Conservation (phyloP, 2,113 vertebrate species). For the Thermophis baileyi region DNA sequence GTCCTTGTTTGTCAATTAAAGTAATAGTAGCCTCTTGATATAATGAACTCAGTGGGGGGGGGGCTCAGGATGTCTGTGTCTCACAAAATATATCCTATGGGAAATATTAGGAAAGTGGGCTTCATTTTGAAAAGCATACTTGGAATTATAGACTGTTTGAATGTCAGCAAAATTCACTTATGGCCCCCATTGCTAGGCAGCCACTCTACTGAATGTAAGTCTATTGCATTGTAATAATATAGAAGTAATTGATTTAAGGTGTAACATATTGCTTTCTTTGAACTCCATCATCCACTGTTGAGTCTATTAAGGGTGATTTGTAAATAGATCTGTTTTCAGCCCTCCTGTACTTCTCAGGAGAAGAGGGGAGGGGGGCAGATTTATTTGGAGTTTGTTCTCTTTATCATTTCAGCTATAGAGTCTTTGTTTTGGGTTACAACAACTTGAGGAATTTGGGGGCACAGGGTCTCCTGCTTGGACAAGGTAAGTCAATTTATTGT, state of each 20-base stretch:
- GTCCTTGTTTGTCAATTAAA: neutral
- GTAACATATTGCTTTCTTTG: neutral
- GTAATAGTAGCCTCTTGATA: neutral
- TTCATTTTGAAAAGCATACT: neutral
- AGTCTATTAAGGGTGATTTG: neutral
- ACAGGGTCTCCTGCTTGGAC: neutral
- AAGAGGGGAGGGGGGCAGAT: neutral
- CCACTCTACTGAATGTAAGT: neutral
- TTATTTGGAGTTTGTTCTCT: neutral
- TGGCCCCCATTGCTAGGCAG: neutral
- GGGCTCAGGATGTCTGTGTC: neutral
- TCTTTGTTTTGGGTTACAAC: neutral
- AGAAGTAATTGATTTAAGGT: neutral
- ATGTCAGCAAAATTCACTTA: neutral
- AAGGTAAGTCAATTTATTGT: neutral
- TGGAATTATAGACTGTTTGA: neutral
- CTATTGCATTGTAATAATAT: neutral
- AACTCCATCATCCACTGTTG: neutral
- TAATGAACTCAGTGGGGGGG: neutral
- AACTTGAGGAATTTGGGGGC: neutral
- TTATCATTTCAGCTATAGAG: neutral
- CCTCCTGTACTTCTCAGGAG: neutral
- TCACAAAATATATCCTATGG: neutral
- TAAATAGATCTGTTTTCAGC: neutral
- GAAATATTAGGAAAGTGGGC: neutral